These are phyloP conservation scores for Sanderia malayensis DNA, from an alignment of 30 jellyfish, hydroid and myxozoan species.

Conservation along the genomic window DNA sequence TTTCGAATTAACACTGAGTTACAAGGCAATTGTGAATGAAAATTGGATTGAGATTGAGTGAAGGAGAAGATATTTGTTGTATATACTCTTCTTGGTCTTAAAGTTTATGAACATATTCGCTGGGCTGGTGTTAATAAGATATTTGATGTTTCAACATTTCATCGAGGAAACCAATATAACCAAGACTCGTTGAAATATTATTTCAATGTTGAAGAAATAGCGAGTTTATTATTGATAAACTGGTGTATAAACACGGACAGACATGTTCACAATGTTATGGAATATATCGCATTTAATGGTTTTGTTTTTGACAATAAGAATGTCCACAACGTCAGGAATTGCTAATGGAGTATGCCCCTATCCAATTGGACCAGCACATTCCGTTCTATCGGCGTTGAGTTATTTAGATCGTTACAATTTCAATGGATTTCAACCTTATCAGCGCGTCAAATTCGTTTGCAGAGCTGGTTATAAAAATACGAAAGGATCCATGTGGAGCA, in stretches of 20 bases:
- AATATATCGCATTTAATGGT: background rate
- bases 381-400: conserved; percentile 49
- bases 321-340: background rate
- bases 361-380: conserved; percentile 53
- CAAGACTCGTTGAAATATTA: background rate
- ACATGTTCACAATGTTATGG: background rate
- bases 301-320: conserved; percentile 1
- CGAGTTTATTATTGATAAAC: background rate
- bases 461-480: conserved; percentile 50
- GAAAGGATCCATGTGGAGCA: conserved; percentile 63
- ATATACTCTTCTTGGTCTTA: too few species aligned
- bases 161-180: background rate
- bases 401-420: conserved; percentile 20
- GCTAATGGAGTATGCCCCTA: conserved; percentile 44
- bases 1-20: too few species aligned
- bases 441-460: conserved; percentile 49
- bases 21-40: too few species aligned
- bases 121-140: too few species aligned
- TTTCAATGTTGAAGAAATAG: background rate
- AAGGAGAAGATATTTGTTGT: too few species aligned
- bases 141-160: too few species aligned
- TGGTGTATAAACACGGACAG: background rate
- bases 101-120: too few species aligned
- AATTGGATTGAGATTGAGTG: too few species aligned
- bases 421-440: conserved; percentile 52